These are phyloP conservation scores for Caenorhabditis sp. DNA, from an alignment of 2,888 invertebrate genomes.

Conservation along the genomic window DNA sequence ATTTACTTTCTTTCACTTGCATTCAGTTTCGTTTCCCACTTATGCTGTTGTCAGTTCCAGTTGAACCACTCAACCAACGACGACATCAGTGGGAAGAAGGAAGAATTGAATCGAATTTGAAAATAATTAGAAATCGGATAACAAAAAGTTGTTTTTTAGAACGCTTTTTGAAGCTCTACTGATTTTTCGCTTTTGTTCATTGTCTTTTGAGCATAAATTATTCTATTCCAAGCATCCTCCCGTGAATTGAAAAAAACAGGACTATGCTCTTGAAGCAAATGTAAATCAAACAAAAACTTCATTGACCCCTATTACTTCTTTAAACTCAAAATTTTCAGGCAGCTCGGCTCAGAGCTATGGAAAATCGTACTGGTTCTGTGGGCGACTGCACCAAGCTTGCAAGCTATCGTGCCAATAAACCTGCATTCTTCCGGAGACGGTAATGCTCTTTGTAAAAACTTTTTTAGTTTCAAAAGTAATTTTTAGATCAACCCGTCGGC, in stretches of 20 bases:
- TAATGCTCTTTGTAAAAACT: constrained; percentile 5
- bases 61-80: background rate
- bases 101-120: constrained; percentile 36
- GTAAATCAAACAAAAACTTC: no score
- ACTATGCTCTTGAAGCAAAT: no score
- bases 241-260: no score
- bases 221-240: background rate
- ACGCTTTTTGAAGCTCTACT: background rate
- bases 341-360: constrained; percentile 71
- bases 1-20: constrained; percentile 5
- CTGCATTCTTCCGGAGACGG: constrained; percentile 71
- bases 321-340: constrained; percentile 70
- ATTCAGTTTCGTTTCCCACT: constrained; percentile 5
- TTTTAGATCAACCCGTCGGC: constrained; percentile 71
- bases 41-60: constrained; percentile 43
- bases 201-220: no score
- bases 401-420: constrained; percentile 66
- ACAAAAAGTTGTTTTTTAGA: constrained; percentile 53
- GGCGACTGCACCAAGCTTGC: constrained; percentile 71
- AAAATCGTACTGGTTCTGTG: constrained; percentile 70
- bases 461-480: background rate
- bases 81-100: constrained; percentile 2
- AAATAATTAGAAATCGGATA: constrained; percentile 50
- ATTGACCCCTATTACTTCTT: no score
- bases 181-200: constrained; percentile 4